A percentile compares a stretch with the other conserved stretches of the same genome.
Conservation (phyloP, 2,888 invertebrate species). For the Anorthoa munda region DNA sequence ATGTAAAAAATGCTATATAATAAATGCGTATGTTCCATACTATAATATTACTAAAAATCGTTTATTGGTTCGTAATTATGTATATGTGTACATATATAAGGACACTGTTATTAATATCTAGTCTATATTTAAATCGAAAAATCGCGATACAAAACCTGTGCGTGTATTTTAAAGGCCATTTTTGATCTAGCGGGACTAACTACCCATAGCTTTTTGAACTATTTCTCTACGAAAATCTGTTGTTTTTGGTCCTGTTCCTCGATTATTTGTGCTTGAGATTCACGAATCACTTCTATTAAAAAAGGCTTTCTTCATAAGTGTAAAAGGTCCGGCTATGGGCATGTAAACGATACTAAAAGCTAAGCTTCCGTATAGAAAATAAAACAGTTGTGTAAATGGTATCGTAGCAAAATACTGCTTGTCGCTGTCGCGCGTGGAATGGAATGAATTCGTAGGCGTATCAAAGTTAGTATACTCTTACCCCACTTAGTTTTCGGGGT, state of each 20-base stretch:
- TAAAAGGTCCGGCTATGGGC: constrained; percentile 58
- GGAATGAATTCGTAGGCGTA: constrained; percentile 86
- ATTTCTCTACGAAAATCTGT: constrained; percentile 33
- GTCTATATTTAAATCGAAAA: constrained; percentile 67
- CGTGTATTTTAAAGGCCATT: constrained; percentile 71
- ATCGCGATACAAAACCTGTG: constrained; percentile 72
- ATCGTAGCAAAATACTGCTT: constrained; percentile 86
- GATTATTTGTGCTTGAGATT: constrained; percentile 59
- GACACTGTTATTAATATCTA: constrained; percentile 73
- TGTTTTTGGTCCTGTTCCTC: constrained; percentile 43
- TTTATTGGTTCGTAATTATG: constrained; percentile 65
- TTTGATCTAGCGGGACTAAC: constrained; percentile 73
- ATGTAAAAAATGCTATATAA: constrained; percentile 82
- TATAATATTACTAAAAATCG: constrained; percentile 64
- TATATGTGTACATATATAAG: constrained; percentile 71
- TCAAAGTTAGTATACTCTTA: constrained; percentile 73
- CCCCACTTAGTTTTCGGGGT: constrained; percentile 63
- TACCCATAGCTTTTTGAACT: constrained; percentile 64
- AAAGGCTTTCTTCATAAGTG: background rate
- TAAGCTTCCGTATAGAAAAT: constrained; percentile 80
- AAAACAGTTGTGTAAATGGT: constrained; percentile 80
- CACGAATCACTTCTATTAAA: constrained; percentile 6
- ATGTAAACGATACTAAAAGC: constrained; percentile 77
- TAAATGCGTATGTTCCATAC: constrained; percentile 78
- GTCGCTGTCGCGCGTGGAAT: constrained; percentile 78